Evolutionary conservation across 2,797 vertebrate species (phyloP).

Genomic region (Oryzias dopingdopingensis): DNA sequence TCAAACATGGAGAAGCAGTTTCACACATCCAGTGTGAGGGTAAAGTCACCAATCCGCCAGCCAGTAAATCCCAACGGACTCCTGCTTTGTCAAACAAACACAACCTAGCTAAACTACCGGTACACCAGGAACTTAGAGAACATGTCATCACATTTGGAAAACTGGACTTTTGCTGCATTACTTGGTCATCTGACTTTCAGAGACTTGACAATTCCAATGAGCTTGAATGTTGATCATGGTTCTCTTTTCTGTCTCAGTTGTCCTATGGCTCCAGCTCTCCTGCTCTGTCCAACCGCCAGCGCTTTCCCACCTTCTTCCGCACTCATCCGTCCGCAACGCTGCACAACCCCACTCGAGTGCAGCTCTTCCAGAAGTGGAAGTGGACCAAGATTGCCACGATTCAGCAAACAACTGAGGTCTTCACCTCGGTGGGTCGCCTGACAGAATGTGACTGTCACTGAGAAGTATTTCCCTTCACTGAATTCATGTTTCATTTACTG

Average conservation of each 20-base stretch:
- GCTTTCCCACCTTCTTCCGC: conserved; percentile 92
- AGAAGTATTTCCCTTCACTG: conserved; percentile 17
- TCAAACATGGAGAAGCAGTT: too few relatives aligned
- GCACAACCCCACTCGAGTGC: conserved; percentile 90
- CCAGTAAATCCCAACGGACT: too few relatives aligned
- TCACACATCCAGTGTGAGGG: too few relatives aligned
- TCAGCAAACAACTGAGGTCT: conserved; percentile 93
- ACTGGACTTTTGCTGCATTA: too few relatives aligned
- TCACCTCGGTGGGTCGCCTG: conserved; percentile 84
- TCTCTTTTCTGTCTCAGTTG: conserved; percentile 65
- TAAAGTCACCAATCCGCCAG: too few relatives aligned
- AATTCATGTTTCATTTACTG: not conserved
- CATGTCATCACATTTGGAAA: too few relatives aligned
- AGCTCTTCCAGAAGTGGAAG: conserved; percentile 91
- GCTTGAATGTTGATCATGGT: not conserved
- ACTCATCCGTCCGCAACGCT: conserved; percentile 90
- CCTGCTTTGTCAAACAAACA: too few relatives aligned
- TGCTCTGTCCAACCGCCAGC: conserved; percentile 87
- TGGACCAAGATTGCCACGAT: conserved; percentile 94
- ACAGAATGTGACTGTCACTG: too few relatives aligned
- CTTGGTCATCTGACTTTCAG: too few relatives aligned
- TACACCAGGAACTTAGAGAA: too few relatives aligned
- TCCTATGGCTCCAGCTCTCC: conserved; percentile 92
- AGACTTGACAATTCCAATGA: not conserved
- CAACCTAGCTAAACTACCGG: too few relatives aligned